phyloP scores from a whole-genome alignment of 1,140 invertebrate genomes.

The Trichogramma pretiosum region DNA sequence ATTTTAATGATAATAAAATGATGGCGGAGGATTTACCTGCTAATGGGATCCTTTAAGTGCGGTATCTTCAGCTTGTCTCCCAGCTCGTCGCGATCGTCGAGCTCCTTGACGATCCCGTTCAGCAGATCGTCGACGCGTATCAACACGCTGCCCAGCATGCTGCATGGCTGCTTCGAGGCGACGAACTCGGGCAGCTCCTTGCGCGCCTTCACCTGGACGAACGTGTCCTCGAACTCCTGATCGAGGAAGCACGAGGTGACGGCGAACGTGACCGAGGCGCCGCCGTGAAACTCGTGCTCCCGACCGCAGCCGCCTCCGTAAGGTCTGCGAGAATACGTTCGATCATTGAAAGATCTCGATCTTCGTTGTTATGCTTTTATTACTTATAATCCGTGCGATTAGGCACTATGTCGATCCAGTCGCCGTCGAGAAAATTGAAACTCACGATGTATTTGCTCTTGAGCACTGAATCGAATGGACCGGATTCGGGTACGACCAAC shows the following conservation, averaged over 20 bases:
- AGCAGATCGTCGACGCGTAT: conserved; percentile 27
- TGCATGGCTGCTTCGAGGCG: conserved; percentile 17
- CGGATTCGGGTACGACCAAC: conserved; percentile 27
- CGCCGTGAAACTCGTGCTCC: conserved; percentile 29
- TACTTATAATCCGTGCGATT: conserved; percentile 24
- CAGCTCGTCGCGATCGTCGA: conserved; percentile 27
- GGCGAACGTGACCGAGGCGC: conserved; percentile 31
- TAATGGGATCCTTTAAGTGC: conserved; percentile 29
- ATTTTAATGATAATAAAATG: too few species aligned
- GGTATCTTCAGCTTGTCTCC: conserved; percentile 21
- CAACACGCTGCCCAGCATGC: conserved; percentile 21
- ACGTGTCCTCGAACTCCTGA: conserved; percentile 7
- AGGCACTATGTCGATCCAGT: conserved; percentile 29
- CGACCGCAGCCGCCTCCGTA: conserved; percentile 28
- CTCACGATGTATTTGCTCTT: conserved; percentile 30
- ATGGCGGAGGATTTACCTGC: conserved; percentile 24
- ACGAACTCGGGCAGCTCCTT: conserved; percentile 29
- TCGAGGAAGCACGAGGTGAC: conserved; percentile 3
- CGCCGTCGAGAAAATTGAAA: conserved; percentile 30
- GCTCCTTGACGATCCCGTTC: conserved; percentile 30
- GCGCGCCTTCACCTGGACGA: conserved; percentile 23
- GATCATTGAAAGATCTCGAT: too few species aligned
- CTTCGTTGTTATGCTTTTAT: too few species aligned
- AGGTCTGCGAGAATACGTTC: too few species aligned
- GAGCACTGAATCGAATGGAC: conserved; percentile 25